Evolutionary conservation across 2,797 vertebrate species (phyloP).

Genomic region (Halcyon smyrnensis): DNA sequence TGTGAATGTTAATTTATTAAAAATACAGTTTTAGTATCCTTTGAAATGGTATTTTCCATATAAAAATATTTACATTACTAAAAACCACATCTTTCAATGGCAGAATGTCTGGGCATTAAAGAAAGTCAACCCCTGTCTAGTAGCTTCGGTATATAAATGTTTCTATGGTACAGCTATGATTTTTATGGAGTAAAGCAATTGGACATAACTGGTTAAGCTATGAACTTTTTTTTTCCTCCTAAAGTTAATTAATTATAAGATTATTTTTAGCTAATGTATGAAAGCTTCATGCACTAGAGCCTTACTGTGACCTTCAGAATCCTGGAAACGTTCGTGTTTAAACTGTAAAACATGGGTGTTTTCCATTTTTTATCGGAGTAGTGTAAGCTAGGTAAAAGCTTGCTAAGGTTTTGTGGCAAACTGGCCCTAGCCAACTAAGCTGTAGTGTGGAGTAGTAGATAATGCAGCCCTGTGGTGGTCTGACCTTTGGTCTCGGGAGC

Average conservation of each 20-base stretch:
- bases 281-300: neutral
- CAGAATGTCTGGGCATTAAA: neutral
- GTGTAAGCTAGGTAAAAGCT: neutral
- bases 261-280: neutral
- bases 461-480: neutral
- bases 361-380: neutral
- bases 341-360: neutral
- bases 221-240: neutral
- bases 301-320: neutral
- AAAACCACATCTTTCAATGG: neutral
- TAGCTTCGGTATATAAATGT: neutral
- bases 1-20: neutral
- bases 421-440: neutral
- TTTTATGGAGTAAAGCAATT: neutral
- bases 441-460: neutral
- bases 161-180: neutral
- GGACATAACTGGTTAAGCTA: neutral
- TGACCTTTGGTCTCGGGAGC: neutral
- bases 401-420: neutral
- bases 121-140: neutral
- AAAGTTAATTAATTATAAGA: neutral
- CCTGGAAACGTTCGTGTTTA: neutral
- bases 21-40: neutral
- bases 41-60: neutral
- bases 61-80: constrained; percentile 17